Conservation (phyloP, 2,888 invertebrate genomes). For the Andrena praecox region DNA sequence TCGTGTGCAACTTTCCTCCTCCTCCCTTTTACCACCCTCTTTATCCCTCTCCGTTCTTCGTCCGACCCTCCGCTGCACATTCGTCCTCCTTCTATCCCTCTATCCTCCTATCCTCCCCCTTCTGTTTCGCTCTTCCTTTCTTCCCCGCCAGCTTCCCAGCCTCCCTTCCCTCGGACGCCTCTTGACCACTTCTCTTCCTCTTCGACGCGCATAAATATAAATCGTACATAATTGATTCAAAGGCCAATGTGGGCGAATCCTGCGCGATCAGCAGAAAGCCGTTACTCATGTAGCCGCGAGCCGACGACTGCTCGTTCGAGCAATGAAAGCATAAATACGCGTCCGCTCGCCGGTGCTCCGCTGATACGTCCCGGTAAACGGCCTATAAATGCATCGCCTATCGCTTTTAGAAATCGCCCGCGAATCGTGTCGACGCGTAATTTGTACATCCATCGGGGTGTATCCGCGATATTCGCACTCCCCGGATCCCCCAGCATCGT, state of each 20-base stretch:
- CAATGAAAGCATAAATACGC: constrained; percentile 70
- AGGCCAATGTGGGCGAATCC: constrained; percentile 79
- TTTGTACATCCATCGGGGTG: constrained; percentile 66
- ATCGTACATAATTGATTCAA: constrained; percentile 79
- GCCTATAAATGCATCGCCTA: constrained; percentile 69
- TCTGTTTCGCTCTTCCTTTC: constrained; percentile 27
- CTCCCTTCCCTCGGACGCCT: constrained; percentile 7
- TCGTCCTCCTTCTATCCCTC: neutral
- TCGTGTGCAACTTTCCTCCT: constrained; percentile 38
- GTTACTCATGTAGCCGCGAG: constrained; percentile 70
- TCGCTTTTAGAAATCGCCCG: constrained; percentile 74
- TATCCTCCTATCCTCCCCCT: constrained; percentile 10
- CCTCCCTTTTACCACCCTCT: constrained; percentile 1
- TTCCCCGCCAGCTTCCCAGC: constrained; percentile 31
- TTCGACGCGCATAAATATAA: constrained; percentile 74
- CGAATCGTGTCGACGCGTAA: constrained; percentile 72
- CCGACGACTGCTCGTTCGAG: constrained; percentile 64
- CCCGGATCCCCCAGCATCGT: constrained; percentile 20
- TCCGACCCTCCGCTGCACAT: neutral
- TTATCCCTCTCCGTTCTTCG: neutral
- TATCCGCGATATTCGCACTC: constrained; percentile 18
- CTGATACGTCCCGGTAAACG: constrained; percentile 60
- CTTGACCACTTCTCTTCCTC: constrained; percentile 49
- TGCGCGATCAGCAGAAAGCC: constrained; percentile 70
- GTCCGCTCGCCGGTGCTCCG: constrained; percentile 49